These are phyloP conservation scores for Furcula furcula DNA, from an alignment of 2,888 invertebrate species.

Conservation along the genomic window DNA sequence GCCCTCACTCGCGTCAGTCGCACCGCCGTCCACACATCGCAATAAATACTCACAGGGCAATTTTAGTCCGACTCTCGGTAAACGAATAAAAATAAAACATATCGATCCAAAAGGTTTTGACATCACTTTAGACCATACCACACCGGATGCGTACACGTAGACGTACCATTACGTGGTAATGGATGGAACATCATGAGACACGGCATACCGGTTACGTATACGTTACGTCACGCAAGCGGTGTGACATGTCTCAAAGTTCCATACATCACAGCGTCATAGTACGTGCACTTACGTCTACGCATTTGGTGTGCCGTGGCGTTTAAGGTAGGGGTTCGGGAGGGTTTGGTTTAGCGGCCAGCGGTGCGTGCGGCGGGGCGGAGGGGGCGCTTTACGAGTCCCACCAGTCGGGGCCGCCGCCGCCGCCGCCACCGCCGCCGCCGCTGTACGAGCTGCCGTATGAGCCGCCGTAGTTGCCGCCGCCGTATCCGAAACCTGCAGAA, in stretches of 20 bases:
- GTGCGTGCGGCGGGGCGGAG: constrained; percentile 27
- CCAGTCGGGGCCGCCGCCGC: constrained; percentile 74
- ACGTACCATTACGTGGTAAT: no score
- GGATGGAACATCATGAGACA: no score
- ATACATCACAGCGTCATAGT: no score
- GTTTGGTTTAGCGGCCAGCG: constrained; percentile 29
- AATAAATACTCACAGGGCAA: constrained; percentile 57
- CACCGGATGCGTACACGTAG: no score
- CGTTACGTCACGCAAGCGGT: no score
- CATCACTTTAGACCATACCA: no score
- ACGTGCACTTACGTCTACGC: no score
- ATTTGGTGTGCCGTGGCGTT: no score
- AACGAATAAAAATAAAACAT: constrained; percentile 48
- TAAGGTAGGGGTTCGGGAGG: constrained; percentile 35
- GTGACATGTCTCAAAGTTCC: no score
- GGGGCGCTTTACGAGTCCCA: constrained; percentile 69
- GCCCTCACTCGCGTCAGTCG: constrained; percentile 34
- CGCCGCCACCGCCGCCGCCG: constrained; percentile 70
- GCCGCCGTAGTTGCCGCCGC: constrained; percentile 69
- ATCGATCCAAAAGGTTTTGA: constrained; percentile 43
- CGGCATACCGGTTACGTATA: no score
- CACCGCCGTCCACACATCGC: constrained; percentile 41
- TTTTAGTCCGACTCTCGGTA: constrained; percentile 62
- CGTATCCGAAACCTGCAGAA: constrained; percentile 59
- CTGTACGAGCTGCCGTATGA: constrained; percentile 74